A percentile compares a stretch with the other conserved stretches of the same genome.
Conservation (phyloP, 2,113 vertebrate genomes). For the Oxygymnocypris stewartii region DNA sequence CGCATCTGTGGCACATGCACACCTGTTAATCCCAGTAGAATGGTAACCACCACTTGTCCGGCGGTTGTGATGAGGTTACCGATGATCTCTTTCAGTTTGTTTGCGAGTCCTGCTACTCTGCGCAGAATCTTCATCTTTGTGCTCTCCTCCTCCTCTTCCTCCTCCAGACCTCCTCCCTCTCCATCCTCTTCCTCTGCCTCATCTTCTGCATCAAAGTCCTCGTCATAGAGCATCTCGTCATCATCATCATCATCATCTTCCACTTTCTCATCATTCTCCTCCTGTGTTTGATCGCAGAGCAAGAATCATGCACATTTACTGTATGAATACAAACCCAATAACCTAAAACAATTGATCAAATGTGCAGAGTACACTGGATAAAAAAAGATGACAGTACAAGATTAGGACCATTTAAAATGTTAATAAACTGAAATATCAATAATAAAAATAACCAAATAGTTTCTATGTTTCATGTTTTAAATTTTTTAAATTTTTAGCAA, state of each 20-base stretch:
- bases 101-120: constrained; percentile 82
- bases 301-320: not conserved
- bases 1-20: too few species aligned
- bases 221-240: constrained; percentile 88
- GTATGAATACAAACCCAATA: not conserved
- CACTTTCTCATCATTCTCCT: constrained; percentile 51
- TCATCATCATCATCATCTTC: constrained; percentile 67
- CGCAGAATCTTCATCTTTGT: constrained; percentile 86
- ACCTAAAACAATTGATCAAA: not conserved
- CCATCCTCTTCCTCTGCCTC: constrained; percentile 77
- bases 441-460: too few species aligned
- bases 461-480: too few species aligned
- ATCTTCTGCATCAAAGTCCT: constrained; percentile 84
- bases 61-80: constrained; percentile 96
- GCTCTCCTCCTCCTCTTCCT: constrained; percentile 83
- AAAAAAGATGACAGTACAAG: too few species aligned
- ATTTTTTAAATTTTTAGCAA: too few species aligned
- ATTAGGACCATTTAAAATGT: too few species aligned
- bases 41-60: constrained; percentile 93
- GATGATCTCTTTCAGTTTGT: constrained; percentile 90
- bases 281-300: constrained; percentile 25
- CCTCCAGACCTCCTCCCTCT: constrained; percentile 66
- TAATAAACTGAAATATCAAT: too few species aligned
- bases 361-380: not conserved
- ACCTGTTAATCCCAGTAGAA: constrained; percentile 90